Evolutionary conservation across 2,797 vertebrate species (phyloP).

Genomic region (Gambusia yucatana): DNA sequence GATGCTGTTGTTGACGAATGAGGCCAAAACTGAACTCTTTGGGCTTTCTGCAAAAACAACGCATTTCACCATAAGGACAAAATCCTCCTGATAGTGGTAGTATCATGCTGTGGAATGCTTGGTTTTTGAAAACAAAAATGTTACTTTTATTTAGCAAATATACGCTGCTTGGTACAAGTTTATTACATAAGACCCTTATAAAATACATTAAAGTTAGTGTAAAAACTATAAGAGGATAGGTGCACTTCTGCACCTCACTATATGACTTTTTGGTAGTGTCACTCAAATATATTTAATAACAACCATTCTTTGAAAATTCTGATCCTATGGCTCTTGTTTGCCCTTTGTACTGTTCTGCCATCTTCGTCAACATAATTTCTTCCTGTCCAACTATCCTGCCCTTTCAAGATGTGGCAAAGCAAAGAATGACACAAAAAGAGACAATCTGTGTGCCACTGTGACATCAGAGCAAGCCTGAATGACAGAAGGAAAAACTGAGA

Average conservation of each 20-base stretch:
- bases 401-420: slow-evolving; percentile 38
- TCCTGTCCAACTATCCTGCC: slow-evolving; percentile 10
- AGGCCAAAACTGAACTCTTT: neutral
- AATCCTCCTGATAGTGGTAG: neutral
- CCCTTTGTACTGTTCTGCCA: slow-evolving; percentile 12
- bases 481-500: slow-evolving; percentile 41
- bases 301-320: neutral
- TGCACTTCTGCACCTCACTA: neutral
- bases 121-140: neutral
- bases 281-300: neutral
- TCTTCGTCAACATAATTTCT: slow-evolving; percentile 5
- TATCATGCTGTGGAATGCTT: neutral
- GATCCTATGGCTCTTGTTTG: neutral
- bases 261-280: neutral
- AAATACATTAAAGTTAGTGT: neutral
- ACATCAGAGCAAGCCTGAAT: slow-evolving; percentile 43
- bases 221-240: neutral
- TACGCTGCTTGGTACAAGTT: neutral
- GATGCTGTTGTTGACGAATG: neutral
- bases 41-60: neutral
- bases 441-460: slow-evolving; percentile 37
- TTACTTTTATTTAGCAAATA: neutral
- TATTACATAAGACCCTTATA: neutral
- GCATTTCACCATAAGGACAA: neutral
- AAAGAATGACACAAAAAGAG: slow-evolving; percentile 48